Base-by-base conservation (phyloP, 2,797 vertebrate species). In the Taenioides sp. region DNA sequence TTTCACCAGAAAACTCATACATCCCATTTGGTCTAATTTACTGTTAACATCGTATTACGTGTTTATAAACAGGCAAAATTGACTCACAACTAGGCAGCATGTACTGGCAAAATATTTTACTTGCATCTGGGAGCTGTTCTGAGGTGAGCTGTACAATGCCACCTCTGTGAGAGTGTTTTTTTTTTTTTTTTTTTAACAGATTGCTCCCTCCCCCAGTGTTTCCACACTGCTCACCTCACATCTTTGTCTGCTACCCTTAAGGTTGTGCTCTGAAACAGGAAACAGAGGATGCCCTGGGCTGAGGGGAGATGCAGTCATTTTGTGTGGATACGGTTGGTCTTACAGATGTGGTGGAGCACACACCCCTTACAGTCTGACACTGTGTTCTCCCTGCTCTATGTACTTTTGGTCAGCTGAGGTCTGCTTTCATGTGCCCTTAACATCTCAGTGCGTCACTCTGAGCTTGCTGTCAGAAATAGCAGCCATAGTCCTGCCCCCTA, bases 191-290 rank as follows among this genome's bases (percentile, higher is more conserved):
- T 57, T 22, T 28, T 0, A 27, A 43, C 49, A 31, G 40, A 58
- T 16, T 43, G 1, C 18, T 22, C 67, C 62, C 59, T 43, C 59
- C 57, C 65, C 40, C 34, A 23, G 64, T 52, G 34, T 68, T 47
- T 55, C 49, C 65, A 27, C 62, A 5, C 49, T 14, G 10, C 68
- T 10, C 55, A 25, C 22, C 43, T 20, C 28, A 6, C 14, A 22
- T 63, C 78, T 74, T 66, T 79, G 75, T 86, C 73, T 68, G 31
- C 73, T 65, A 61, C 67, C 71, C 67, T 57, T 60, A 69, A 78
- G 57, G 69, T 70, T 82, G 70, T 76, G 75, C 80, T 78, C 55
- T 85, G 80, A 87, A 84, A 85, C 75, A 79, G 88, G 89, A 91
- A 87, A 71, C 27, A 22, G 75, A 70, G 79, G 74, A 78, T 47